Evolutionary conservation across 2,113 vertebrate genomes (phyloP).

Genomic region (Nematolebias whitei): DNA sequence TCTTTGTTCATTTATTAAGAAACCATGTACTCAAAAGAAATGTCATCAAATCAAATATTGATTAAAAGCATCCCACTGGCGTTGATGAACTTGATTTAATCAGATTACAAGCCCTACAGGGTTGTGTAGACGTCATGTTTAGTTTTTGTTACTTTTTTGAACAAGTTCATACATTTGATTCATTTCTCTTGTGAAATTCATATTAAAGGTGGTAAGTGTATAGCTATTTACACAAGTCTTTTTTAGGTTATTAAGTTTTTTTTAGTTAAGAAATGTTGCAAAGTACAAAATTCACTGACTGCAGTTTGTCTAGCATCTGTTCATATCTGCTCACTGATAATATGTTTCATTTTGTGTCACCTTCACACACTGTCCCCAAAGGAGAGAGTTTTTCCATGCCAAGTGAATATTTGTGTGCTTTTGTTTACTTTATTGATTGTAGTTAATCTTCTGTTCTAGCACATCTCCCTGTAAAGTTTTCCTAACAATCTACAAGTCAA

Average conservation of each 20-base stretch:
- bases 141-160: no score
- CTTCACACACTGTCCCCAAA: neutral
- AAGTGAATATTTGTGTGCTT: neutral
- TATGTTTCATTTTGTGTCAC: no score
- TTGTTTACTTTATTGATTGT: neutral
- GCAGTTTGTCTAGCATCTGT: neutral
- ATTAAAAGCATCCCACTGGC: neutral
- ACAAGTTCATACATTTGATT: no score
- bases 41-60: conserved; percentile 9
- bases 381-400: no score
- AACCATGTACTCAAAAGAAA: conserved; percentile 3
- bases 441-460: neutral
- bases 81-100: neutral
- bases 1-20: conserved; percentile 27
- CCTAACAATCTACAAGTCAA: neutral
- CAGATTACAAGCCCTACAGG: neutral
- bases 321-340: no score
- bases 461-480: neutral
- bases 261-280: no score
- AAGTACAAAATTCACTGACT: no score
- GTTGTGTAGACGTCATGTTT: neutral
- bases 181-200: no score
- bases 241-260: no score
- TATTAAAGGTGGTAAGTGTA: no score
- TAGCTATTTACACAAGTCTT: no score